phyloP scores from a whole-genome alignment of 2,888 invertebrate genomes.

The Drosophila monieri region DNA sequence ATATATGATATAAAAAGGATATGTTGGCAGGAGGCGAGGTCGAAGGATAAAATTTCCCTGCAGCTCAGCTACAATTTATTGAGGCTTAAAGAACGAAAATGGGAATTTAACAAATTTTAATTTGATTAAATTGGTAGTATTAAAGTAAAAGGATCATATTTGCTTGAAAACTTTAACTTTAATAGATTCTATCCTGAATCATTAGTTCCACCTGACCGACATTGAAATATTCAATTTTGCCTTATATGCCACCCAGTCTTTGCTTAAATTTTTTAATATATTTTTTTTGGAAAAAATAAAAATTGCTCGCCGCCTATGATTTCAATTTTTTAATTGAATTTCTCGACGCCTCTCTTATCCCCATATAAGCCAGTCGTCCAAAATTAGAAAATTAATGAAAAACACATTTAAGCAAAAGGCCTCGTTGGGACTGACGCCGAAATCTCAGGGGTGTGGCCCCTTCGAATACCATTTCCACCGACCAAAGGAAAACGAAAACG shows the following conservation, averaged over 20 bases:
- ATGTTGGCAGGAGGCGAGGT: constrained; percentile 1
- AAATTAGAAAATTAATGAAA: constrained; percentile 69
- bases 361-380: constrained; percentile 61
- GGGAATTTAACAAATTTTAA: not conserved
- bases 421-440: constrained; percentile 36
- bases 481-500: constrained; percentile 35
- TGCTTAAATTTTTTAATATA: constrained; percentile 13
- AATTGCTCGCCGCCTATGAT: constrained; percentile 26
- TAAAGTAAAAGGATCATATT: not conserved
- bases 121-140: not conserved
- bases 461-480: constrained; percentile 15
- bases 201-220: constrained; percentile 23
- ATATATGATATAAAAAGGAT: constrained; percentile 20
- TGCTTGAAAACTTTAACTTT: not conserved
- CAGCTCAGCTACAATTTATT: constrained; percentile 26
- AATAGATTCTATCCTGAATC: not conserved
- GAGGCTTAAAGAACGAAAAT: constrained; percentile 10
- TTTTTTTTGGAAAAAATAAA: constrained; percentile 9
- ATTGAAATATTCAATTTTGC: not conserved
- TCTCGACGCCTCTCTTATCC: constrained; percentile 40
- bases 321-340: constrained; percentile 70
- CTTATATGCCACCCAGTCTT: not conserved
- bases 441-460: constrained; percentile 52
- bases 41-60: constrained; percentile 13
- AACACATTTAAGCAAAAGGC: constrained; percentile 52